A percentile compares a stretch with the other conserved stretches of the same genome.
These are phyloP conservation scores for Engraulis encrasicolus DNA, from an alignment of 2,113 vertebrate genomes.

Conservation along the genomic window DNA sequence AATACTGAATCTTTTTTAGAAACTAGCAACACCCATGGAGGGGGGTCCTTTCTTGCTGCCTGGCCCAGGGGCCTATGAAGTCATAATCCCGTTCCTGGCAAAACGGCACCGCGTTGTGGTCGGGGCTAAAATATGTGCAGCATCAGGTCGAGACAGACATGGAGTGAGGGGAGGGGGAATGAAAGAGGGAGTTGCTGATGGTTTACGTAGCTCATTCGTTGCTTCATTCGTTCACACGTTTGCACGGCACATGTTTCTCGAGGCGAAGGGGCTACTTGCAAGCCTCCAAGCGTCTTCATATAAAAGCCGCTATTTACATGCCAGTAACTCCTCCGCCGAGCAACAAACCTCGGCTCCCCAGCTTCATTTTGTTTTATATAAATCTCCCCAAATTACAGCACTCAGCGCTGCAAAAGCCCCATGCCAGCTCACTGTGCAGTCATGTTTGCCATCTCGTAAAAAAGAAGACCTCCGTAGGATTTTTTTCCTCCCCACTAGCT, in stretches of 20 bases:
- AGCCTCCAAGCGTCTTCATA: neutral
- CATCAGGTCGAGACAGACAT: too few relatives aligned
- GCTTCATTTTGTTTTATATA: neutral
- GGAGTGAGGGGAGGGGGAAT: neutral
- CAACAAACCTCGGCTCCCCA: too few relatives aligned
- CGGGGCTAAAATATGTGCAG: too few relatives aligned
- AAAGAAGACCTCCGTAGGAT: neutral
- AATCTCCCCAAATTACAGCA: neutral
- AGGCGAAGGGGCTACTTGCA: too few relatives aligned
- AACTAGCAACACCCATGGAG: too few relatives aligned
- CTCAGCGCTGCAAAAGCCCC: neutral
- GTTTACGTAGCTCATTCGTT: too few relatives aligned
- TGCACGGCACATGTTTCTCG: neutral
- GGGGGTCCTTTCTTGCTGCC: too few relatives aligned
- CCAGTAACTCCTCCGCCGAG: neutral
- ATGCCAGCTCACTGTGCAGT: neutral
- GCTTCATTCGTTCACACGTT: constrained; percentile 3
- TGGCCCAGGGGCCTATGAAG: too few relatives aligned
- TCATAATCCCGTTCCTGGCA: too few relatives aligned
- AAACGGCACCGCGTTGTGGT: too few relatives aligned
- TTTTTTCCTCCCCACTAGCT: neutral
- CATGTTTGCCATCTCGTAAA: constrained; percentile 16
- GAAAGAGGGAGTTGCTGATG: too few relatives aligned
- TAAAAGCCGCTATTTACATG: neutral
- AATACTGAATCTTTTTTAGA: too few relatives aligned